Conservation (phyloP, 1,140 invertebrate genomes). For the Teleogryllus occipitalis region DNA sequence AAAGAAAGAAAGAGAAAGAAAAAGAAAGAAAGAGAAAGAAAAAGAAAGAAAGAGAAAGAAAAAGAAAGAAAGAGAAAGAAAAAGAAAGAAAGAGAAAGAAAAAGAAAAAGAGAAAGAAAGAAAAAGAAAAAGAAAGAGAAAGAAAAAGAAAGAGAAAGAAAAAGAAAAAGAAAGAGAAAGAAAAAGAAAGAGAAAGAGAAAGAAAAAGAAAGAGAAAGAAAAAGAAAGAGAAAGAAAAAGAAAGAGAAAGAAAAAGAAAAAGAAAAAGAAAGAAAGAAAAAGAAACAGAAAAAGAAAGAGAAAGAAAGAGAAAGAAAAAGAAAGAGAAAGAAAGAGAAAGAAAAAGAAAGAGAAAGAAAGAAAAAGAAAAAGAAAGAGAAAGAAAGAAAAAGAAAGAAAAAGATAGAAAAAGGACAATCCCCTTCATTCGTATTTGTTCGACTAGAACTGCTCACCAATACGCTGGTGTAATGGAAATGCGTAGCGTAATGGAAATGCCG, state of each 20-base stretch:
- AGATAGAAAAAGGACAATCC: too few relatives aligned
- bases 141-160: background rate
- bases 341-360: background rate
- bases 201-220: background rate
- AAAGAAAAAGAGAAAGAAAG: background rate
- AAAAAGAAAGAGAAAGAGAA: background rate
- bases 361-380: background rate
- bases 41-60: background rate
- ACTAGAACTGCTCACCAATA: too few relatives aligned
- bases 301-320: background rate
- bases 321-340: background rate
- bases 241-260: background rate
- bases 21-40: background rate
- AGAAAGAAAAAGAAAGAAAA: too few relatives aligned
- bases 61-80: background rate
- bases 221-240: background rate
- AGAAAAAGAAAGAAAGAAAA: background rate
- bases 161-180: background rate
- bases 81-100: background rate
- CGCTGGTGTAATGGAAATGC: too few relatives aligned
- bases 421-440: too few relatives aligned
- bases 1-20: background rate
- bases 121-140: background rate
- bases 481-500: too few relatives aligned
- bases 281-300: background rate